These are phyloP conservation scores for Phalloptychus januarius DNA, from an alignment of 2,797 vertebrate genomes.

Conservation along the genomic window DNA sequence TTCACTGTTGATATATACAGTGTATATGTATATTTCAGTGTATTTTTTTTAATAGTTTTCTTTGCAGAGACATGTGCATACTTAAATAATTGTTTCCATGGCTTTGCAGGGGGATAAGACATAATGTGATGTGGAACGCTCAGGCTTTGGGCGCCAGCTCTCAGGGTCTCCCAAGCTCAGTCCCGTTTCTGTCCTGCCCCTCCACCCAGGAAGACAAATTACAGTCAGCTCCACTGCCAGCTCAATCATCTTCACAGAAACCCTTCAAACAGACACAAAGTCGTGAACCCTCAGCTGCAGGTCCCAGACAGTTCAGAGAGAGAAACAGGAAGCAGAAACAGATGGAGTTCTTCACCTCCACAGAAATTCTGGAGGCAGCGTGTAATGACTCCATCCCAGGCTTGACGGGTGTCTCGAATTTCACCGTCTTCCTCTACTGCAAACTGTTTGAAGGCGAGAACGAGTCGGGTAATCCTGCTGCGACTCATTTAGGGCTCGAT, in stretches of 20 bases:
- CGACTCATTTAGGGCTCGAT: constrained; percentile 73
- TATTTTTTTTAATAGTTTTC: not conserved
- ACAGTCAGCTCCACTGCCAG: constrained; percentile 25
- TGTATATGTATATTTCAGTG: too few relatives aligned
- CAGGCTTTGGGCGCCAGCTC: constrained; percentile 84
- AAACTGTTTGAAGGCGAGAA: constrained; percentile 82
- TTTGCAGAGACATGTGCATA: not conserved
- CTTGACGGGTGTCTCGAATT: constrained; percentile 87
- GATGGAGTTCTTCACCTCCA: constrained; percentile 56
- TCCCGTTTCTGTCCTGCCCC: constrained; percentile 83
- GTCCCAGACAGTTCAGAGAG: constrained; percentile 31
- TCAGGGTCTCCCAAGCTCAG: constrained; percentile 78
- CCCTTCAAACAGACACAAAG: constrained; percentile 26
- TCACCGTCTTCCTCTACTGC: constrained; percentile 90
- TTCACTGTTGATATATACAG: constrained; percentile 7
- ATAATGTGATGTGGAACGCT: constrained; percentile 89
- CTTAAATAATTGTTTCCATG: constrained; percentile 1
- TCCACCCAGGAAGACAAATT: constrained; percentile 43
- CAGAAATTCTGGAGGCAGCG: constrained; percentile 85
- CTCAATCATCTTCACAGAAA: constrained; percentile 20
- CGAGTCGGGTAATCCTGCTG: constrained; percentile 64
- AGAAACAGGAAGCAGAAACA: constrained; percentile 42
- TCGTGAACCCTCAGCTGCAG: not conserved
- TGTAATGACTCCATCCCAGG: constrained; percentile 85
- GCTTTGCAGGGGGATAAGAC: constrained; percentile 84